phyloP scores from a whole-genome alignment of 2,113 vertebrate species.

The Perca flavescens region DNA sequence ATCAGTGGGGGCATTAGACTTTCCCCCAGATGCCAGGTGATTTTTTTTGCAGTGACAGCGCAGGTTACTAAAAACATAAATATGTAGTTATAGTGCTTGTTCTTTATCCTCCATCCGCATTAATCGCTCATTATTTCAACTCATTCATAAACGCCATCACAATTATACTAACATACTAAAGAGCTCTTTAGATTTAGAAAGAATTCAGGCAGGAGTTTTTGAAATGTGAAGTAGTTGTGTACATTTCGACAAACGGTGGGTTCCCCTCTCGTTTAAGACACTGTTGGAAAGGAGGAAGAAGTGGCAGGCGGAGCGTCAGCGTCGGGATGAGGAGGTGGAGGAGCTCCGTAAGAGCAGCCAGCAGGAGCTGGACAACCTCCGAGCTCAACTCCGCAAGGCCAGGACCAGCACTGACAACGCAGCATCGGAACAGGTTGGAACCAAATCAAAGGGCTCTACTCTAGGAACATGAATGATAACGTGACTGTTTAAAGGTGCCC shows the following conservation, averaged over 20 bases:
- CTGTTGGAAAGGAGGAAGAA: constrained; percentile 93
- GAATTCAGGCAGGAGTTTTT: not conserved
- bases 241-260: not conserved
- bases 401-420: constrained; percentile 87
- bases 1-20: too few species aligned
- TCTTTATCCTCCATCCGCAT: too few species aligned
- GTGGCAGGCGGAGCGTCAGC: constrained; percentile 88
- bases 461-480: not conserved
- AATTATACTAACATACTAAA: not conserved
- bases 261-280: constrained; percentile 77
- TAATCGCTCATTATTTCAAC: too few species aligned
- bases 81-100: too few species aligned
- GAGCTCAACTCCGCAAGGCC: constrained; percentile 88
- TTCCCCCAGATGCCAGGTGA: too few species aligned
- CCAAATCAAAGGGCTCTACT: not conserved
- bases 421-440: constrained; percentile 88
- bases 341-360: constrained; percentile 88
- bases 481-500: not conserved
- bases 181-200: not conserved
- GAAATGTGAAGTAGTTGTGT: not conserved
- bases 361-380: constrained; percentile 89
- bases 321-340: constrained; percentile 91
- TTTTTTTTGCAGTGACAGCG: too few species aligned
- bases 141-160: too few species aligned
- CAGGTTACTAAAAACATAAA: too few species aligned